Base-by-base conservation (phyloP, 2,797 vertebrate species). In the Trachurus trachurus region DNA sequence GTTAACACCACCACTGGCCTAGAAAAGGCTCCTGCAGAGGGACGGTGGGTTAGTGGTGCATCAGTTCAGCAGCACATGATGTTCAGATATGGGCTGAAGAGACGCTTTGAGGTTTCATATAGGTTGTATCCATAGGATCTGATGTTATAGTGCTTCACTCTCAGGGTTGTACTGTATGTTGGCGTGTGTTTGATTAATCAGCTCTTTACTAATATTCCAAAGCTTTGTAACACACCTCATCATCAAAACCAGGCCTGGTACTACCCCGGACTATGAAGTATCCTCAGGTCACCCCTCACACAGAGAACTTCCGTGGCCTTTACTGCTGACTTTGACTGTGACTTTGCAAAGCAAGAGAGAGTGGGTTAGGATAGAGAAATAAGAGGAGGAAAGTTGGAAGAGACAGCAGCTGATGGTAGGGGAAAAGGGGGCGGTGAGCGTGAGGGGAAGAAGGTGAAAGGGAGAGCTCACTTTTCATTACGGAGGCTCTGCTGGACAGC, bases 401-500 rank as follows among this genome's bases (percentile, higher is more conserved):
- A 84, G 89, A 83, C 70, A 85, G 76, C 67, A 76, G 79, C 77
- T 80, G 82, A 81, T 26, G 29, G 59, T 47, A 68, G 71, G 57
- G 49, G 63, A 59, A 63, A 58, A 34, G 50, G 59, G 59, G 53
- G 6, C 29, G 4, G 44, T 0, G 17, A 65, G 59, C n/a, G 22
- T 45, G 65, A 64, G 47, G 49, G 47, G 58, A 57, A 39, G 71
- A 39, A 44, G 65, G 61, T 44, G 71, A 69, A 56, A 54, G 50
- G 66, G 75, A 81, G 54, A 59, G 82, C 77, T 89, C 80, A 71
- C 81, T 80, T 88, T 82, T 82, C 76, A 90, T 89, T 83, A 84
- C n/a, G 44, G 70, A 17, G 29, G 17, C 68, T 72, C 59, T 80
- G 78, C 88, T 64, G 57, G 78, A 78, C 83, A 66, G 77, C 79